These are phyloP conservation scores for Idaea aversata DNA, from an alignment of 2,888 invertebrate genomes.

Conservation along the genomic window DNA sequence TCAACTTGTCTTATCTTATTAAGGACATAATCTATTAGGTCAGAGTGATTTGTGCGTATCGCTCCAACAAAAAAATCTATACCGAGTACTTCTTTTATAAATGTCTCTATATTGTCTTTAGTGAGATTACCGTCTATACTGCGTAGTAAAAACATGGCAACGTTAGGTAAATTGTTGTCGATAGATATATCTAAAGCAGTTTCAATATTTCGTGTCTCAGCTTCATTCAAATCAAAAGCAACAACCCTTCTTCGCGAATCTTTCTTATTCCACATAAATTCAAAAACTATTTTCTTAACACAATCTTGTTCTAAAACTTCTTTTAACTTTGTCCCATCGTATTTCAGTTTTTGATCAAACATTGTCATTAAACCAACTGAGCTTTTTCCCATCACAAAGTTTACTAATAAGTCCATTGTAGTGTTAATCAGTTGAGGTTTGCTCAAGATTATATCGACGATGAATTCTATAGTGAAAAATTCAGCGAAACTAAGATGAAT, in stretches of 20 bases:
- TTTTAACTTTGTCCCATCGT: background rate
- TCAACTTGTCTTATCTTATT: too few relatives aligned
- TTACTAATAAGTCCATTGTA: background rate
- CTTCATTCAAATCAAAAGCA: too few relatives aligned
- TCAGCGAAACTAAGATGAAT: background rate
- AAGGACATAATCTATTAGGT: too few relatives aligned
- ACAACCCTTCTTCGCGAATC: background rate
- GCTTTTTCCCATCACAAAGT: background rate
- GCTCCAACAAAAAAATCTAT: too few relatives aligned
- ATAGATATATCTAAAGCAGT: too few relatives aligned
- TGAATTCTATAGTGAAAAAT: background rate
- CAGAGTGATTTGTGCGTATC: too few relatives aligned
- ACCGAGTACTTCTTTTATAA: too few relatives aligned
- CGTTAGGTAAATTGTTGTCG: too few relatives aligned
- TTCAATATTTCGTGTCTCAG: too few relatives aligned
- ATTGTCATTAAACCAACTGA: conserved; percentile 2
- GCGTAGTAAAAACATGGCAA: too few relatives aligned
- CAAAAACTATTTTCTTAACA: background rate
- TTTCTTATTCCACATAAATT: background rate
- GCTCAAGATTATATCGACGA: background rate
- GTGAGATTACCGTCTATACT: too few relatives aligned
- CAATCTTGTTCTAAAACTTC: background rate
- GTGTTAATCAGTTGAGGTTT: background rate
- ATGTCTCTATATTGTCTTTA: too few relatives aligned
- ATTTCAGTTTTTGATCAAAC: conserved; percentile 18